Evolutionary conservation across 2,888 invertebrate species (phyloP).

Genomic region (Pachydiplax longipennis): DNA sequence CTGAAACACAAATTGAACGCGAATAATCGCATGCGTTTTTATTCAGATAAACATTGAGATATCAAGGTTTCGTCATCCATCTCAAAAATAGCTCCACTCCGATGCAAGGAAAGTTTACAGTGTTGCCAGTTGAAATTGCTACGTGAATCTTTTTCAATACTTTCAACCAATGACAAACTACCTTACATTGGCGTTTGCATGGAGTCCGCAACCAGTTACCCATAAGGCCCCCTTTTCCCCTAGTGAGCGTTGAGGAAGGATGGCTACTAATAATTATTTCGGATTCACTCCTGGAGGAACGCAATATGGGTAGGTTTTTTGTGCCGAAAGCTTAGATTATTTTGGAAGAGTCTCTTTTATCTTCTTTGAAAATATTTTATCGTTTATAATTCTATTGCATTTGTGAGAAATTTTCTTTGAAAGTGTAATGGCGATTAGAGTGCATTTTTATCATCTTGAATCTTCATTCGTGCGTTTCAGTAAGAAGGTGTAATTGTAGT

Average conservation of each 20-base stretch:
- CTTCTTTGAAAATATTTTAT: no score
- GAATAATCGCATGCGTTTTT: not conserved
- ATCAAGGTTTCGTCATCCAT: not conserved
- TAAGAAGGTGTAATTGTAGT: no score
- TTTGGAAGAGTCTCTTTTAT: no score
- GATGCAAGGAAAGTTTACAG: not conserved
- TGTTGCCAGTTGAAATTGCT: not conserved
- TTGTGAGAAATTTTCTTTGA: not conserved
- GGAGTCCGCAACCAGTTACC: slow-evolving; percentile 9
- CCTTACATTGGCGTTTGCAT: not conserved
- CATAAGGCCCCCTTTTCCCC: slow-evolving; percentile 8
- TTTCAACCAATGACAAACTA: slow-evolving; percentile 11
- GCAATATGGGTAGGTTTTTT: slow-evolving; percentile 82
- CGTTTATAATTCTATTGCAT: no score
- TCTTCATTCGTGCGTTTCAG: no score
- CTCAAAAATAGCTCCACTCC: not conserved
- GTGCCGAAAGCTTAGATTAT: not conserved
- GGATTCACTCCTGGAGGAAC: slow-evolving; percentile 94
- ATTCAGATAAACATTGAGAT: not conserved
- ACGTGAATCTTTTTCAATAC: not conserved
- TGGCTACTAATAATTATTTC: slow-evolving; percentile 94
- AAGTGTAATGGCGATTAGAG: not conserved
- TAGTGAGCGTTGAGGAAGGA: slow-evolving; percentile 54
- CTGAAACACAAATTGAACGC: not conserved
- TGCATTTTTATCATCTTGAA: no score